Percentiles rank a stretch among this genome's conserved stretches.
Conservation (phyloP, 1,140 invertebrate genomes). For the Drosophila micromelanica region DNA sequence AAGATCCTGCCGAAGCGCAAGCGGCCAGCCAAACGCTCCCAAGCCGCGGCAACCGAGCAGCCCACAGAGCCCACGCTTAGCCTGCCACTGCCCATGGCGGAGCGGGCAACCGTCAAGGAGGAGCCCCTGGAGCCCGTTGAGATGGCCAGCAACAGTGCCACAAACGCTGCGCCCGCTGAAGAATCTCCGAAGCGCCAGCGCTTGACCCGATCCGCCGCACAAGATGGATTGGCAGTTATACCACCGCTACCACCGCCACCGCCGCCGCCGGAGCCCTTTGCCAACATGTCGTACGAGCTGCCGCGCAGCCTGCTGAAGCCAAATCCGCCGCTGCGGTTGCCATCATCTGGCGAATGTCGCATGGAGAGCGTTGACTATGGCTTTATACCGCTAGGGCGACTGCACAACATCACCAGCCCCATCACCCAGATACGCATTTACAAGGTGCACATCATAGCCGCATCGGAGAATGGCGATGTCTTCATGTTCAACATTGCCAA, state of each 20-base stretch:
- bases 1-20: constrained; percentile 33
- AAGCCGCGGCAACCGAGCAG: neutral
- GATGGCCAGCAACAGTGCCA: neutral
- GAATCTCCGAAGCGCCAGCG: constrained; percentile 19
- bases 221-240: constrained; percentile 51
- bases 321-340: neutral
- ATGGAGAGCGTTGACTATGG: constrained; percentile 7
- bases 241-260: constrained; percentile 64
- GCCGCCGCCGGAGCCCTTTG: constrained; percentile 51
- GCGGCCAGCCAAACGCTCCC: neutral
- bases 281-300: constrained; percentile 43
- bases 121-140: neutral
- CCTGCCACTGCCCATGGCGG: neutral
- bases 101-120: neutral
- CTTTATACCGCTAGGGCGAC: constrained; percentile 47
- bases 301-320: constrained; percentile 21
- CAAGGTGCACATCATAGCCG: constrained; percentile 80
- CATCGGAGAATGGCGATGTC: constrained; percentile 86
- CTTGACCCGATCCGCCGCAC: neutral
- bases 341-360: neutral
- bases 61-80: neutral
- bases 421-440: constrained; percentile 72
- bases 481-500: constrained; percentile 85
- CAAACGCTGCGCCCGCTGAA: no score
- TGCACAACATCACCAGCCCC: constrained; percentile 52